Conservation (phyloP, 2,113 vertebrate genomes). For the Scalopus aquaticus region DNA sequence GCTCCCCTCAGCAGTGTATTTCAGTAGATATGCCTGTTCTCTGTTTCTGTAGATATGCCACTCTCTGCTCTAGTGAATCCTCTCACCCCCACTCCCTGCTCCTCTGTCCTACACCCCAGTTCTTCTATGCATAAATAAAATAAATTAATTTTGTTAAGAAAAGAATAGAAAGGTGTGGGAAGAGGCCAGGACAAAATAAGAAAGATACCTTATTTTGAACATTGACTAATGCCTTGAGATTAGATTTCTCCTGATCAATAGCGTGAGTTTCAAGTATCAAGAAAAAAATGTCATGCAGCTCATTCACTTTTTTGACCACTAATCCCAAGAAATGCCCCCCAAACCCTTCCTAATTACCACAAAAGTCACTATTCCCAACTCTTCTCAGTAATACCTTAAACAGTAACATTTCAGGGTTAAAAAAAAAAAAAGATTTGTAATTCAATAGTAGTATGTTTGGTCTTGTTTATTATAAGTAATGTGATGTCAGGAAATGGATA, state of each 20-base stretch:
- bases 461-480: background rate
- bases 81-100: too few species aligned
- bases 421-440: conserved; percentile 41
- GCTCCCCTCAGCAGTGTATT: too few species aligned
- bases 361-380: background rate
- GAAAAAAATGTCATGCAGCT: background rate
- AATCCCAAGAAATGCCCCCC: background rate
- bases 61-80: too few species aligned
- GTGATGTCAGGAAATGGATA: conserved; percentile 21
- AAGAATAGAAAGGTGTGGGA: background rate
- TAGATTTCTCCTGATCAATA: background rate
- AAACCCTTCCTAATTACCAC: background rate
- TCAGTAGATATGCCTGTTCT: too few species aligned
- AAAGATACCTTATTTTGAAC: conserved; percentile 39
- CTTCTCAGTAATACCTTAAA: background rate
- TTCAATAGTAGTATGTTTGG: conserved; percentile 28
- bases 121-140: too few species aligned
- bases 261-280: background rate
- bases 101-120: too few species aligned
- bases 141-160: too few species aligned
- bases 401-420: conserved; percentile 28
- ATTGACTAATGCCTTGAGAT: too few species aligned
- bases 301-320: background rate
- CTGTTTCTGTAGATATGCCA: too few species aligned
- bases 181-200: background rate